A percentile compares a stretch with the other conserved stretches of the same genome.
Conservation (phyloP, 1,140 invertebrate genomes). For the Anoplophora glabripennis region DNA sequence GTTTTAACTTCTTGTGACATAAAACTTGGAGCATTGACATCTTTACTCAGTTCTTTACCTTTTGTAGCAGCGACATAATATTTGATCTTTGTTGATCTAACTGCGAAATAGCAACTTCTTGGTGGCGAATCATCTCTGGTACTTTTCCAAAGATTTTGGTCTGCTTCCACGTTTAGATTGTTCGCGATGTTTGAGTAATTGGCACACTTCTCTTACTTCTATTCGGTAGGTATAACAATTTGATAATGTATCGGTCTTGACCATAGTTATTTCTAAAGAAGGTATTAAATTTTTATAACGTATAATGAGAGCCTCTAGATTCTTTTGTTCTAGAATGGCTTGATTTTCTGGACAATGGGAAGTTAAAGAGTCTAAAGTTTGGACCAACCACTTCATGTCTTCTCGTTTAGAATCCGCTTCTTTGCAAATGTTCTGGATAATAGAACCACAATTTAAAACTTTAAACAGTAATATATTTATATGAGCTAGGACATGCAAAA, state of each 20-base stretch:
- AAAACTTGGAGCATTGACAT: slow-evolving; percentile 81
- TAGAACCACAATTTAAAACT: background rate
- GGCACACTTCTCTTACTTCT: slow-evolving; percentile 81
- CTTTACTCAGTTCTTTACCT: slow-evolving; percentile 83
- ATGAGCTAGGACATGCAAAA: background rate
- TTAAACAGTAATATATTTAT: background rate
- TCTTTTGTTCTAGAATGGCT: slow-evolving; percentile 72
- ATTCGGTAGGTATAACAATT: slow-evolving; percentile 89
- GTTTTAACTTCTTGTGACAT: slow-evolving; percentile 78
- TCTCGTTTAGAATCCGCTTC: slow-evolving; percentile 87
- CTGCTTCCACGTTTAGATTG: slow-evolving; percentile 61
- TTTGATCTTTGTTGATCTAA: slow-evolving; percentile 81
- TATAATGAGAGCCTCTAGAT: slow-evolving; percentile 76
- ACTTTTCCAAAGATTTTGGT: slow-evolving; percentile 72
- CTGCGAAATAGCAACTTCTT: slow-evolving; percentile 76
- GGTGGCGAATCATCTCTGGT: slow-evolving; percentile 70
- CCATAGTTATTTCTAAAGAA: slow-evolving; percentile 87
- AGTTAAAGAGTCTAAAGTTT: slow-evolving; percentile 81
- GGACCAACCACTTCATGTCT: slow-evolving; percentile 92
- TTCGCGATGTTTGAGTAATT: slow-evolving; percentile 68
- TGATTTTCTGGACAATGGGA: slow-evolving; percentile 79
- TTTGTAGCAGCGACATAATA: slow-evolving; percentile 87
- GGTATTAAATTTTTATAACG: slow-evolving; percentile 90
- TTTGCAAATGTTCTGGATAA: slow-evolving; percentile 75
- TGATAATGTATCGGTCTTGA: slow-evolving; percentile 86